Evolutionary conservation across 2,113 vertebrate species (phyloP).

Genomic region (Entosphenus tridentatus): DNA sequence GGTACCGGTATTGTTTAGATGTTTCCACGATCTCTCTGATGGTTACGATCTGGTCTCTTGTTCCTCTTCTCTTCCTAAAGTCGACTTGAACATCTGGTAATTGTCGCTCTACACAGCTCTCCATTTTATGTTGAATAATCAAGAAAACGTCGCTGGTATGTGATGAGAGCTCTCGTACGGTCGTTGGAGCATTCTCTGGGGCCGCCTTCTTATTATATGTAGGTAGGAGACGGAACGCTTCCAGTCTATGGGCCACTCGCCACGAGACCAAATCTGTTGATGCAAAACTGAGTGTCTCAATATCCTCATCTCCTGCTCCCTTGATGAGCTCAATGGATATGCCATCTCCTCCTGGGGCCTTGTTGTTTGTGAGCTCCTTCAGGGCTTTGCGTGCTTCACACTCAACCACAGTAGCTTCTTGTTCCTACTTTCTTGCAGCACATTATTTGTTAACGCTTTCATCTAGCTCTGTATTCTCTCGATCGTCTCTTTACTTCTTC

Average conservation of each 20-base stretch:
- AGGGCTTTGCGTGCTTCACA: background rate
- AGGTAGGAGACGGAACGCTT: background rate
- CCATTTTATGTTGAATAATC: slow-evolving; percentile 6
- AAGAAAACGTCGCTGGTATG: slow-evolving; percentile 9
- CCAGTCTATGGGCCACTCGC: background rate
- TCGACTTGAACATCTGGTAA: slow-evolving; percentile 7
- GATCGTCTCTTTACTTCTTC: background rate
- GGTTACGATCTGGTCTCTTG: slow-evolving; percentile 7
- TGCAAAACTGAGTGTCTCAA: background rate
- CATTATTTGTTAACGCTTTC: background rate
- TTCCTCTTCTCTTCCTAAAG: slow-evolving; percentile 8
- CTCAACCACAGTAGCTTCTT: background rate
- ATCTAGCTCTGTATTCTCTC: slow-evolving; percentile 6
- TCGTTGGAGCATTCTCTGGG: background rate
- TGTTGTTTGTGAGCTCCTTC: background rate
- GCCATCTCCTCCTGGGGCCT: background rate
- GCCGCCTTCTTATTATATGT: background rate
- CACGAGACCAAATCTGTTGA: background rate
- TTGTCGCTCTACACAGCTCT: slow-evolving; percentile 8
- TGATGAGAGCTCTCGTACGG: slow-evolving; percentile 6
- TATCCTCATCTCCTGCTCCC: background rate
- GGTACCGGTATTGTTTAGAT: slow-evolving; percentile 3
- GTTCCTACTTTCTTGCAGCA: background rate
- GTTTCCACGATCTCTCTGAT: slow-evolving; percentile 6
- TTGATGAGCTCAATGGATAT: slow-evolving; percentile 6